Percentiles rank a stretch among this genome's conserved stretches.
phyloP scores from a whole-genome alignment of 1,140 invertebrate genomes.

The Hypsibius dujardini region DNA sequence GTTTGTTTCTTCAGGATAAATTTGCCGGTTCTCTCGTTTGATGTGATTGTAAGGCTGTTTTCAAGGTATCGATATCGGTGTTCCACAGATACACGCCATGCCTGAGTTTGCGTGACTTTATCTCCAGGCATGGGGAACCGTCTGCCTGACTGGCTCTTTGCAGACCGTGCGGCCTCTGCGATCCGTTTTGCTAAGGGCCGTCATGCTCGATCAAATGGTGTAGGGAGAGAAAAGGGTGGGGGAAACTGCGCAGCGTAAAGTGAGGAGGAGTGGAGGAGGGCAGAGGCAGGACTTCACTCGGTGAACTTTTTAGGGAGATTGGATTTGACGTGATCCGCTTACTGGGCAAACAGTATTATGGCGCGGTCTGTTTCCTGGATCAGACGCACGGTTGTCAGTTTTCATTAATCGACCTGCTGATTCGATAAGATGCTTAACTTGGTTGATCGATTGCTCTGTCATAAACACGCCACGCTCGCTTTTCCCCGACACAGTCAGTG shows the following conservation, averaged over 20 bases:
- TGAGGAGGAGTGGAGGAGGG: neutral
- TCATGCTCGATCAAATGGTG: neutral
- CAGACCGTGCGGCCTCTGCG: neutral
- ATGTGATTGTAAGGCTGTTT: too few species aligned
- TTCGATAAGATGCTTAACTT: too few species aligned
- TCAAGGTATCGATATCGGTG: too few species aligned
- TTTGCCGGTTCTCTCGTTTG: too few species aligned
- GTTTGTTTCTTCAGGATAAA: too few species aligned
- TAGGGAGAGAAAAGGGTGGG: neutral
- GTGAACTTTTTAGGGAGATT: neutral
- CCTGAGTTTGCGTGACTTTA: too few species aligned
- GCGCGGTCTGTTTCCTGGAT: neutral
- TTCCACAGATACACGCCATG: too few species aligned
- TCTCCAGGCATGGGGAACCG: too few species aligned
- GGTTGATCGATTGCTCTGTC: neutral
- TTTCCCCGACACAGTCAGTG: neutral
- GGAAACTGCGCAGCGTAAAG: neutral
- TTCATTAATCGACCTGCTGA: neutral
- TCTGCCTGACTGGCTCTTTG: neutral
- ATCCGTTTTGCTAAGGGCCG: neutral
- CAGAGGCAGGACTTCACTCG: neutral
- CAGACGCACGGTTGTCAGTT: neutral
- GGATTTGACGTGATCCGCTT: neutral
- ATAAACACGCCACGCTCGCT: neutral
- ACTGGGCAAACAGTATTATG: conserved; percentile 6